These are phyloP conservation scores for Corticium candelabrum DNA, from an alignment of 37 sponge, comb jelly and placozoan genomes.

Conservation along the genomic window DNA sequence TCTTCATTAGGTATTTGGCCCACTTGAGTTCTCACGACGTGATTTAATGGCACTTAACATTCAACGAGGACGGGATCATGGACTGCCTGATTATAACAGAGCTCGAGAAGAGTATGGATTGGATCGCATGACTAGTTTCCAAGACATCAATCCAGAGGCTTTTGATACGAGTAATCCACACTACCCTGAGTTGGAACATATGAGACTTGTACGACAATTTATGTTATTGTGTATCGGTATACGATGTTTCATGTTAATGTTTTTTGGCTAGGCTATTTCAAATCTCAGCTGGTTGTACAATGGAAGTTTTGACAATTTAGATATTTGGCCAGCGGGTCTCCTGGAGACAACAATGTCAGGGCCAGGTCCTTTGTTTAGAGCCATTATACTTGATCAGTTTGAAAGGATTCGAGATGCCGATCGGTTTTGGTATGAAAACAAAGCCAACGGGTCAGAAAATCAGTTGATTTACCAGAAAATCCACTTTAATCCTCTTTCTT, in stretches of 20 bases:
- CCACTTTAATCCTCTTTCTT: too few relatives aligned
- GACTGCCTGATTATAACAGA: conserved; percentile 80
- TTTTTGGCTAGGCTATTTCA: not conserved
- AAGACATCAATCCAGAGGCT: conserved; percentile 40
- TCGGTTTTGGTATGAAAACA: conserved; percentile 95
- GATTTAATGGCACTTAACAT: conserved; percentile 92
- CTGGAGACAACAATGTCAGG: conserved; percentile 71
- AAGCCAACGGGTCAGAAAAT: conserved; percentile 19
- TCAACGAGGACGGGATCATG: conserved; percentile 90
- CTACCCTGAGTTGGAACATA: too few relatives aligned
- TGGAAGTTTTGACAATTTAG: conserved; percentile 1
- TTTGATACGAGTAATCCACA: too few relatives aligned
- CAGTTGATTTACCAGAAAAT: too few relatives aligned
- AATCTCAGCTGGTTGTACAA: not conserved
- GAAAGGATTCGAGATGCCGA: conserved; percentile 79
- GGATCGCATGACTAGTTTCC: conserved; percentile 29
- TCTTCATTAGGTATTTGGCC: conserved; percentile 55
- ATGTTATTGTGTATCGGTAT: not conserved
- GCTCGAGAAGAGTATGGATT: conserved; percentile 67
- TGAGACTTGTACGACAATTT: too few relatives aligned
- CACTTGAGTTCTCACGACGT: conserved; percentile 72
- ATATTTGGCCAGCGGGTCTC: conserved; percentile 83
- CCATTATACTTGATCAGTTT: conserved; percentile 84
- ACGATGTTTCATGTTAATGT: not conserved
- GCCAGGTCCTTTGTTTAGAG: conserved; percentile 78